These are phyloP conservation scores for Caerostris darwini DNA, from an alignment of 1,140 invertebrate species.

Conservation along the genomic window DNA sequence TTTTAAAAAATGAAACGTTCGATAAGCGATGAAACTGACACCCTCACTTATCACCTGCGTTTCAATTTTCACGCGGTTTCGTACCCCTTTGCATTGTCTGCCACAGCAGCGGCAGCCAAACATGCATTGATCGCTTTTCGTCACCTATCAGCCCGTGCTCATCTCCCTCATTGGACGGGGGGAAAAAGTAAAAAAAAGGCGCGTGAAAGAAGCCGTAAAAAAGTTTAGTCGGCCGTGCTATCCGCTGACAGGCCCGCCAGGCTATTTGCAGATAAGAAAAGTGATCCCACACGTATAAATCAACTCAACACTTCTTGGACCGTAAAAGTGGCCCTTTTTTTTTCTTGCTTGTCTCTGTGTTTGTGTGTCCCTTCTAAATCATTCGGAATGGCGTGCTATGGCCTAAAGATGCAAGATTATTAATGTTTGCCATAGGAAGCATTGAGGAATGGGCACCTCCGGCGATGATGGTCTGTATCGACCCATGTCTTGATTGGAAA, in stretches of 20 bases:
- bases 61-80: constrained; percentile 12
- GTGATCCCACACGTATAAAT: constrained; percentile 20
- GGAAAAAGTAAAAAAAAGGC: not conserved
- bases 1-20: not conserved
- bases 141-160: not conserved
- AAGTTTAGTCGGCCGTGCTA: not conserved
- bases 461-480: not conserved
- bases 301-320: constrained; percentile 29
- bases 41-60: constrained; percentile 22
- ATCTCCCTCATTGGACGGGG: not conserved
- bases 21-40: not conserved
- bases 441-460: not conserved
- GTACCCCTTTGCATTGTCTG: not conserved
- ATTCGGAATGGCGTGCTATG: not conserved
- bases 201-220: not conserved
- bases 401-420: constrained; percentile 10
- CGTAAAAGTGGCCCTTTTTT: not conserved
- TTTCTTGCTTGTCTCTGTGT: not conserved
- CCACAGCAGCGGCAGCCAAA: not conserved
- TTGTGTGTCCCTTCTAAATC: not conserved
- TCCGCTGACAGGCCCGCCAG: constrained; percentile 11
- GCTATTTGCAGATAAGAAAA: constrained; percentile 16
- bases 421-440: not conserved
- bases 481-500: not conserved
- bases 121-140: not conserved